A percentile compares a stretch with the other conserved stretches of the same genome.
Evolutionary conservation across 2,797 vertebrate species (phyloP).

Genomic region (Sebastes dallii): DNA sequence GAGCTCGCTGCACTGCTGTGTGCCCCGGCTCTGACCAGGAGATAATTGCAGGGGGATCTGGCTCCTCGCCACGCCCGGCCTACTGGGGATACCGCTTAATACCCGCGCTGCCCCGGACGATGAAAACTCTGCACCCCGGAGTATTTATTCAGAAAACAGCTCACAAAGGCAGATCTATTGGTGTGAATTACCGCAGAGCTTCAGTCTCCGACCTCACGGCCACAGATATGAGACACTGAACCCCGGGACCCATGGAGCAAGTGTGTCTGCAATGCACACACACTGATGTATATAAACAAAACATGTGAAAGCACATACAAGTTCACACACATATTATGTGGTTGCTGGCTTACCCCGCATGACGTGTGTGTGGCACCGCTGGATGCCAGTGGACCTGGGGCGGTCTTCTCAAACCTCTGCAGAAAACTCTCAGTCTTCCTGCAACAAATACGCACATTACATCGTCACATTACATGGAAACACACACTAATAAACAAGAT

Average conservation of each 20-base stretch:
- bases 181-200: conserved; percentile 62
- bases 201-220: conserved; percentile 53
- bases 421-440: conserved; percentile 62
- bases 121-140: conserved; percentile 45
- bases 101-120: conserved; percentile 10
- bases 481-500: neutral
- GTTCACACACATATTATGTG: conserved; percentile 23
- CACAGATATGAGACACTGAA: conserved; percentile 64
- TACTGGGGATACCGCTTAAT: conserved; percentile 34
- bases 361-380: conserved; percentile 54
- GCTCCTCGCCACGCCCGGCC: conserved; percentile 13
- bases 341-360: conserved; percentile 67
- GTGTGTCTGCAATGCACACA: neutral
- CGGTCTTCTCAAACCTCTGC: conserved; percentile 59
- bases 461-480: neutral
- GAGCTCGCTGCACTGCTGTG: conserved; percentile 29
- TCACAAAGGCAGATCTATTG: conserved; percentile 61
- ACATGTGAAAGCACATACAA: conserved; percentile 16
- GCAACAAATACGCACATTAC: conserved; percentile 34
- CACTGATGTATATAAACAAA: conserved; percentile 5
- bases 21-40: conserved; percentile 51
- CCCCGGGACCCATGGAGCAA: conserved; percentile 28
- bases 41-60: conserved; percentile 45
- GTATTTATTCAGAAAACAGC: conserved; percentile 77
- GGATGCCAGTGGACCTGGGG: conserved; percentile 23